These are phyloP conservation scores for Gadus chalcogrammus DNA, from an alignment of 2,113 vertebrate genomes.

Conservation along the genomic window DNA sequence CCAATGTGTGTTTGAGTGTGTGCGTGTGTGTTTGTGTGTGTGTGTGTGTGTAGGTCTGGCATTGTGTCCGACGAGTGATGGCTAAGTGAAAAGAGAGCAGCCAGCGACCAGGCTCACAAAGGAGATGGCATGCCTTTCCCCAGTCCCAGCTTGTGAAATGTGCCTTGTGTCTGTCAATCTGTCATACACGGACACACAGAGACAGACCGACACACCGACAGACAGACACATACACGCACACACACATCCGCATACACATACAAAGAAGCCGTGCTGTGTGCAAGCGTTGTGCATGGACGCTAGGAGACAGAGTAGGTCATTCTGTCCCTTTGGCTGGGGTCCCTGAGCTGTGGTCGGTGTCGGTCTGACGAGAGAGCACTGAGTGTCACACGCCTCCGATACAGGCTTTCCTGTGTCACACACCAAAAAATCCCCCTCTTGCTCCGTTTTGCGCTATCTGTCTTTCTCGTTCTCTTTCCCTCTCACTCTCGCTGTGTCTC, in stretches of 20 bases:
- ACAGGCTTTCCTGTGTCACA: too few relatives aligned
- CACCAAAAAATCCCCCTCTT: background rate
- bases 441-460: background rate
- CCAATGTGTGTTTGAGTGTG: background rate
- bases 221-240: too few relatives aligned
- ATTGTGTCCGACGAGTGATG: constrained; percentile 11
- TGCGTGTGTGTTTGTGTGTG: background rate
- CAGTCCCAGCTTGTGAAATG: constrained; percentile 2
- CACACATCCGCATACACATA: too few relatives aligned
- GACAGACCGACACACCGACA: too few relatives aligned
- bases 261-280: too few relatives aligned
- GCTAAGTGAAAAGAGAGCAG: constrained; percentile 32
- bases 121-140: constrained; percentile 28
- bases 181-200: constrained; percentile 12
- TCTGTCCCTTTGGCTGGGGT: too few relatives aligned
- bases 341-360: too few relatives aligned
- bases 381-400: too few relatives aligned
- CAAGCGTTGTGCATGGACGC: too few relatives aligned
- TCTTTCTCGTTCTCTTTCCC: background rate
- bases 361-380: too few relatives aligned
- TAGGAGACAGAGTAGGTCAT: too few relatives aligned
- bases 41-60: background rate
- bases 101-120: background rate
- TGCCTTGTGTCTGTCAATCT: constrained; percentile 35
- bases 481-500: background rate